Percentiles rank a stretch among this genome's conserved stretches.
Evolutionary conservation across 2,113 vertebrate genomes (phyloP).

Genomic region (Mesocricetus auratus): DNA sequence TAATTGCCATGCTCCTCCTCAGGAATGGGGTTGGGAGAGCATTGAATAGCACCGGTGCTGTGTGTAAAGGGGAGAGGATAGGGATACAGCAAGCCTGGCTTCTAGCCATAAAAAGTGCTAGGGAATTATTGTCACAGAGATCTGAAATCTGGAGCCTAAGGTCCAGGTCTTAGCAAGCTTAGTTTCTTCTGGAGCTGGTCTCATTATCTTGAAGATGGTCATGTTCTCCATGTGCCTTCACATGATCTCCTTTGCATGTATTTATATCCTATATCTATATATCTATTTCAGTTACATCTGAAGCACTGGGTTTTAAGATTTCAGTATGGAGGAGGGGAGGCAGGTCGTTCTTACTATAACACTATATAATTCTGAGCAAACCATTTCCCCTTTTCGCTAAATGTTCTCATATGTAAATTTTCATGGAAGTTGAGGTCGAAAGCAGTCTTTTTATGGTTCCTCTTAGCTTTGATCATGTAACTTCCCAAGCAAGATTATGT

Average conservation of each 20-base stretch:
- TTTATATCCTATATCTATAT: background rate
- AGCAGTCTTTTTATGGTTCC: background rate
- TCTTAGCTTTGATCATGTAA: background rate
- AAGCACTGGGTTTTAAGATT: background rate
- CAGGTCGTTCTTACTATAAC: background rate
- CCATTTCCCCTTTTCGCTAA: background rate
- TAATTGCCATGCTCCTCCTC: background rate
- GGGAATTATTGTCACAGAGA: background rate
- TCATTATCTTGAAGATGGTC: background rate
- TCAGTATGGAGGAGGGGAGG: background rate
- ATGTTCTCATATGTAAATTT: background rate
- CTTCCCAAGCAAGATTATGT: background rate
- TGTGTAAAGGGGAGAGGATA: background rate
- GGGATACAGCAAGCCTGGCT: background rate
- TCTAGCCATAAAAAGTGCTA: background rate
- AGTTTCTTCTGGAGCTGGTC: background rate
- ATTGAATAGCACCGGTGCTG: background rate
- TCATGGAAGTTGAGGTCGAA: background rate
- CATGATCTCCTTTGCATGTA: background rate
- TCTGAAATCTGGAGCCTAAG: background rate
- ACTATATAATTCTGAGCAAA: background rate
- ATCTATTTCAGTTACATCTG: background rate
- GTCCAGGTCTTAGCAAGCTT: background rate
- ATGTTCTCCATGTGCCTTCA: background rate
- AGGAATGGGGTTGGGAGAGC: background rate